These are phyloP conservation scores for Sporophila hypoxantha DNA, from an alignment of 2,113 vertebrate species.

Conservation along the genomic window DNA sequence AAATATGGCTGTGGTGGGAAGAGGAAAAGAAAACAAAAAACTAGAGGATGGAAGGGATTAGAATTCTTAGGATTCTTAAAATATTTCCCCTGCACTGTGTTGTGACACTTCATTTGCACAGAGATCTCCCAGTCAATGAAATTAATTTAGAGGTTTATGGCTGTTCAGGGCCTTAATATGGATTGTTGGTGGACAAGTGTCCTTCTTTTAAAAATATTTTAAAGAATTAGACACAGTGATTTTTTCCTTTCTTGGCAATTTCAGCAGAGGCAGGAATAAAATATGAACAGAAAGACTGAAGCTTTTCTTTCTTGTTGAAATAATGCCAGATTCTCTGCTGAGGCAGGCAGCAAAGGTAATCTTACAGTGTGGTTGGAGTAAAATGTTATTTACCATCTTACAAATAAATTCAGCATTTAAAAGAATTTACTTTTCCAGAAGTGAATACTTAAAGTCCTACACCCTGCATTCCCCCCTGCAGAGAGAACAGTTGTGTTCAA, in stretches of 20 bases:
- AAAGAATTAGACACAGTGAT: background rate
- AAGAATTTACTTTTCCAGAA: background rate
- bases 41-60: background rate
- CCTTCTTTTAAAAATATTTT: background rate
- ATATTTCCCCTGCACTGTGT: background rate
- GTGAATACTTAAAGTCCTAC: background rate
- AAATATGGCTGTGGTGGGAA: background rate
- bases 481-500: background rate
- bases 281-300: background rate
- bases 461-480: fast-evolving
- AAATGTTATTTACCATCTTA: background rate
- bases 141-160: background rate
- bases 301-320: background rate
- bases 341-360: background rate
- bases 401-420: background rate
- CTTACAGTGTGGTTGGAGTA: background rate
- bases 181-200: background rate
- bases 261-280: background rate
- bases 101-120: background rate
- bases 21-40: background rate
- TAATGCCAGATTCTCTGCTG: background rate
- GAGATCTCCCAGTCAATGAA: background rate
- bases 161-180: background rate
- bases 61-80: background rate
- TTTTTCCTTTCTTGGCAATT: background rate